Percentiles rank a stretch among this genome's conserved stretches.
Evolutionary conservation across 2,797 vertebrate species (phyloP).

Genomic region (Aeoliscus strigatus): DNA sequence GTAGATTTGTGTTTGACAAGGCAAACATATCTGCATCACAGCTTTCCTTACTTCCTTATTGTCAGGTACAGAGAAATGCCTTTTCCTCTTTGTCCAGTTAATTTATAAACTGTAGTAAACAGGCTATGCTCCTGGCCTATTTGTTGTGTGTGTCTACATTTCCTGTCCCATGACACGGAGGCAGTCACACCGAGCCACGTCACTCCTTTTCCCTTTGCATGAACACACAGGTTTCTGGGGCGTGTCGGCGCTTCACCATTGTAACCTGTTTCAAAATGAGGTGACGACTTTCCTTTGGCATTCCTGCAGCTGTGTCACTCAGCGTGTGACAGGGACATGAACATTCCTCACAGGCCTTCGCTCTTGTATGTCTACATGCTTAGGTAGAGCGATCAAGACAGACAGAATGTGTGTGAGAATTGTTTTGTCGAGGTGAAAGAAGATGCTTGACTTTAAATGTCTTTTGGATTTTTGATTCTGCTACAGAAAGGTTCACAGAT

Average conservation of each 20-base stretch:
- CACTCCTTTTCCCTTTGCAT: conserved; percentile 3
- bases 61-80: not conserved
- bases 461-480: not conserved
- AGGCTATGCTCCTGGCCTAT: not conserved
- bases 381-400: conserved; percentile 25
- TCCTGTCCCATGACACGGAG: conserved; percentile 40
- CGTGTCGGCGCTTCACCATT: conserved; percentile 19
- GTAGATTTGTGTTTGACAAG: too few species aligned
- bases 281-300: conserved; percentile 34
- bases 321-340: conserved; percentile 46
- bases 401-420: not conserved
- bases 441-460: not conserved
- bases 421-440: too few species aligned
- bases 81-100: conserved; percentile 25
- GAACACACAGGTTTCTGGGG: conserved; percentile 35
- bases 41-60: too few species aligned
- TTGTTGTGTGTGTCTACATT: conserved; percentile 4
- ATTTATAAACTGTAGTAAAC: conserved; percentile 4
- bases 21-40: too few species aligned
- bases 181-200: conserved; percentile 23
- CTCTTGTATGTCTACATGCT: conserved; percentile 25
- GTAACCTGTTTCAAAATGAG: conserved; percentile 37
- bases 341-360: conserved; percentile 50
- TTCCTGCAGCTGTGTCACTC: conserved; percentile 35
- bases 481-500: not conserved